Conservation (phyloP, 2,797 vertebrate species). For the Phataginus tetradactyla region DNA sequence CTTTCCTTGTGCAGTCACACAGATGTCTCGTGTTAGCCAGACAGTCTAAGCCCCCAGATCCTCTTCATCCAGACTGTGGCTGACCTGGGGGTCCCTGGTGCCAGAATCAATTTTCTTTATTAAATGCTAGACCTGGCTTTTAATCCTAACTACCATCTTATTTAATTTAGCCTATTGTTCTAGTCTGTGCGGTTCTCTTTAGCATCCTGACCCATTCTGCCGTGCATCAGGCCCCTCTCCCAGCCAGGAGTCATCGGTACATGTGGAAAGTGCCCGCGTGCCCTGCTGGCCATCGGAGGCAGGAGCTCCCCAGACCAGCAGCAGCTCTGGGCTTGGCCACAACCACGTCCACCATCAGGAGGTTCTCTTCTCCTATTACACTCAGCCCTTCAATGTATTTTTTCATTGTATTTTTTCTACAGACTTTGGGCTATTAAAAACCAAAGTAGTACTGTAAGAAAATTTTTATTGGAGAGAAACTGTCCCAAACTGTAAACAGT, state of each 20-base stretch:
- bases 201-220: background rate
- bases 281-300: background rate
- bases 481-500: background rate
- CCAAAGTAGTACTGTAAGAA: slow-evolving; percentile 16
- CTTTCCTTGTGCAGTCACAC: background rate
- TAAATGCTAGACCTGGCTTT: background rate
- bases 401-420: background rate
- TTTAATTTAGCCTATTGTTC: background rate
- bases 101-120: background rate
- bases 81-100: background rate
- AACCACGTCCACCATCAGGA: background rate
- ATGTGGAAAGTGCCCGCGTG: background rate
- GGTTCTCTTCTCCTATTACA: background rate
- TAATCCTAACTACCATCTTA: background rate
- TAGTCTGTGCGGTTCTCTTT: background rate
- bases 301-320: background rate
- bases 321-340: background rate
- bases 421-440: slow-evolving; percentile 10
- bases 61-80: background rate
- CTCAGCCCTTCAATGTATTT: background rate
- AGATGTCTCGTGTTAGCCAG: background rate
- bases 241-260: background rate
- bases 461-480: slow-evolving; percentile 16
- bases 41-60: background rate
- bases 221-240: background rate